Evolutionary conservation across 2,888 invertebrate genomes (phyloP).

Genomic region (Erebia palarica): DNA sequence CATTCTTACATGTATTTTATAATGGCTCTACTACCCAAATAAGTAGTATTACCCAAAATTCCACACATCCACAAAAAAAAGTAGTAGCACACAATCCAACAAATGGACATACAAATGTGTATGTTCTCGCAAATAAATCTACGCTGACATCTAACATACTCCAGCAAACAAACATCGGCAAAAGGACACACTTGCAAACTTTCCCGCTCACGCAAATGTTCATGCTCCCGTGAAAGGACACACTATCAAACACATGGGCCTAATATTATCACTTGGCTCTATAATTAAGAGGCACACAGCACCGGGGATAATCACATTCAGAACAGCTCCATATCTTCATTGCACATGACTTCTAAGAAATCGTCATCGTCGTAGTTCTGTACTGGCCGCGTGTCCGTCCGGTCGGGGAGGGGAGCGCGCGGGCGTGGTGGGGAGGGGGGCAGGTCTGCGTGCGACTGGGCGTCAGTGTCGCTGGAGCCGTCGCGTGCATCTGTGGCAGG

Average conservation of each 20-base stretch:
- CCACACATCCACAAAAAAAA: not conserved
- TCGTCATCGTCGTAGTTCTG: conserved; percentile 85
- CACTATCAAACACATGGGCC: not conserved
- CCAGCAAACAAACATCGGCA: too few relatives aligned
- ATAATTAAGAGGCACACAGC: conserved; percentile 28
- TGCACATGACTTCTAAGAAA: conserved; percentile 87
- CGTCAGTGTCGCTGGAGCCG: conserved; percentile 85
- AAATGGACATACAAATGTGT: too few relatives aligned
- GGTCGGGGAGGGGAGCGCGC: conserved; percentile 51
- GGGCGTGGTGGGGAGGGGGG: conserved; percentile 41
- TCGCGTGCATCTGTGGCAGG: conserved; percentile 89
- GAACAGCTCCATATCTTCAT: conserved; percentile 88
- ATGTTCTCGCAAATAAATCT: too few relatives aligned
- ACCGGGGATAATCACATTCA: conserved; percentile 54
- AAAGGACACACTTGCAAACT: too few relatives aligned
- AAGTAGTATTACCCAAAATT: not conserved
- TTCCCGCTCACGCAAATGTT: too few relatives aligned
- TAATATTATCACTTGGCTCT: conserved; percentile 10
- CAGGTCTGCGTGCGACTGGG: conserved; percentile 71
- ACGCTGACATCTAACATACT: too few relatives aligned
- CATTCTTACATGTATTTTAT: not conserved
- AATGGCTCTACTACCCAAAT: too few relatives aligned
- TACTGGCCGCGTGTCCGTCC: conserved; percentile 57
- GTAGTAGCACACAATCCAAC: not conserved
- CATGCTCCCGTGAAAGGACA: not conserved